Conservation (phyloP, 2,797 vertebrate species). For the Epinephelus coioides region DNA sequence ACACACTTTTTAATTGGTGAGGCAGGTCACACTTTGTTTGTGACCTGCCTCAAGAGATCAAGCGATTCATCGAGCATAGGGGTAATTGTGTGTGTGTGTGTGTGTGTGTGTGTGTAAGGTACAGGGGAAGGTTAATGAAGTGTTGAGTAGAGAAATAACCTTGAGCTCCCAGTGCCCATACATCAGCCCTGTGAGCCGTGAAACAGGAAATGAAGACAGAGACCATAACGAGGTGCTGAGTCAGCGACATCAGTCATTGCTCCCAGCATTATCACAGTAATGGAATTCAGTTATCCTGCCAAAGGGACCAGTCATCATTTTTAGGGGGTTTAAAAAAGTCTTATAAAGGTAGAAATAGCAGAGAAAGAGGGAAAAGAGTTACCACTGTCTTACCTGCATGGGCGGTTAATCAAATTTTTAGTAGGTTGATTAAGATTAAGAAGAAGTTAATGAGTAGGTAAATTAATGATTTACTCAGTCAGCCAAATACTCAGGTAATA, state of each 20-base stretch:
- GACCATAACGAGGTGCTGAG: conserved; percentile 84
- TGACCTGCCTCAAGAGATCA: conserved; percentile 60
- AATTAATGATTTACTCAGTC: conserved; percentile 10
- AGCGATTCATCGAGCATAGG: conserved; percentile 44
- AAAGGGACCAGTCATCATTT: conserved; percentile 70
- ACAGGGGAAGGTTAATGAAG: conserved; percentile 82
- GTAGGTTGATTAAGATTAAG: conserved; percentile 15
- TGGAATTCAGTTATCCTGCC: conserved; percentile 73
- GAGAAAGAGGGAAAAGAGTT: conserved; percentile 14
- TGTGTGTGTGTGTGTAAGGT: conserved; percentile 38
- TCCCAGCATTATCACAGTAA: conserved; percentile 67
- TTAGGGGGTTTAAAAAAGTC: conserved; percentile 46
- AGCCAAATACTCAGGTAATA: neutral
- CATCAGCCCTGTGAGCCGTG: conserved; percentile 79
- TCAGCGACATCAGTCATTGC: conserved; percentile 83
- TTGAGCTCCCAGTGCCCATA: conserved; percentile 79
- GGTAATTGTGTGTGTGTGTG: conserved; percentile 14
- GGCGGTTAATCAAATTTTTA: conserved; percentile 28
- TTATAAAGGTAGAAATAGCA: conserved; percentile 28
- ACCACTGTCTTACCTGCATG: neutral
- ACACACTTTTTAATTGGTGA: conserved; percentile 60
- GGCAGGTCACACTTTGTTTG: conserved; percentile 58
- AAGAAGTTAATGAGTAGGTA: conserved; percentile 5
- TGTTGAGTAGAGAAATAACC: conserved; percentile 82
- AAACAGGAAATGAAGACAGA: conserved; percentile 83